Conservation (phyloP, 1,140 invertebrate species). For the Drosophila gunungcola region DNA sequence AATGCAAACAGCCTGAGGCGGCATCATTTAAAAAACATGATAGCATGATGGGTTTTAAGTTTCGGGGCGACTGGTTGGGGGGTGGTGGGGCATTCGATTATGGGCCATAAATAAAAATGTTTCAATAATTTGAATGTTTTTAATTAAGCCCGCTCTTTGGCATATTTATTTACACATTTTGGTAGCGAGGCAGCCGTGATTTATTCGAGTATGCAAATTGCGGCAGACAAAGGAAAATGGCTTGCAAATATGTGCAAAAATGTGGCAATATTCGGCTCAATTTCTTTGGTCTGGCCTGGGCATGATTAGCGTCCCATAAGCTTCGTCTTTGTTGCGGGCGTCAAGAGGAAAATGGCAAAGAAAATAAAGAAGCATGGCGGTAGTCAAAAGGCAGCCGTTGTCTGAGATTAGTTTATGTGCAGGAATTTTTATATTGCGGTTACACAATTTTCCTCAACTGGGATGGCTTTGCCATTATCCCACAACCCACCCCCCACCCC, state of each 20-base stretch:
- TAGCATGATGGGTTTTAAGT: slow-evolving; percentile 56
- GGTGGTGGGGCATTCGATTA: slow-evolving; percentile 42
- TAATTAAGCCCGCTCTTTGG: slow-evolving; percentile 66
- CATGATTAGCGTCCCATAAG: slow-evolving; percentile 29
- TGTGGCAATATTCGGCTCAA: slow-evolving; percentile 68
- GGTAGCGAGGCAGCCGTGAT: slow-evolving; percentile 22
- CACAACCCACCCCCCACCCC: background rate
- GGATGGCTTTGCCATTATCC: background rate
- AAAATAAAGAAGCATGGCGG: slow-evolving; percentile 38
- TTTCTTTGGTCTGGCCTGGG: slow-evolving; percentile 60
- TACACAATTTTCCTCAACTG: slow-evolving; percentile 67
- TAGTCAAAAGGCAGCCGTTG: slow-evolving; percentile 55
- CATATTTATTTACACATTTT: slow-evolving; percentile 58
- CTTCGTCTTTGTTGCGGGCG: slow-evolving; percentile 41
- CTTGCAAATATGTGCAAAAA: slow-evolving; percentile 56
- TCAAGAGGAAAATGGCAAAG: slow-evolving; percentile 37
- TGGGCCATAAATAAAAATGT: slow-evolving; percentile 71
- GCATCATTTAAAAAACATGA: slow-evolving; percentile 79
- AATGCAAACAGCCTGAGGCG: slow-evolving; percentile 76
- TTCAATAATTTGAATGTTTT: slow-evolving; percentile 68
- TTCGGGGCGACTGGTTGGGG: background rate
- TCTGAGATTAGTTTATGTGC: slow-evolving; percentile 76
- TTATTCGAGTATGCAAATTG: slow-evolving; percentile 66
- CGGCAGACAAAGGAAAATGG: slow-evolving; percentile 42
- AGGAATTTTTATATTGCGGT: slow-evolving; percentile 80